Evolutionary conservation across 2,113 vertebrate genomes (phyloP).

Genomic region (Pelusios castaneus): DNA sequence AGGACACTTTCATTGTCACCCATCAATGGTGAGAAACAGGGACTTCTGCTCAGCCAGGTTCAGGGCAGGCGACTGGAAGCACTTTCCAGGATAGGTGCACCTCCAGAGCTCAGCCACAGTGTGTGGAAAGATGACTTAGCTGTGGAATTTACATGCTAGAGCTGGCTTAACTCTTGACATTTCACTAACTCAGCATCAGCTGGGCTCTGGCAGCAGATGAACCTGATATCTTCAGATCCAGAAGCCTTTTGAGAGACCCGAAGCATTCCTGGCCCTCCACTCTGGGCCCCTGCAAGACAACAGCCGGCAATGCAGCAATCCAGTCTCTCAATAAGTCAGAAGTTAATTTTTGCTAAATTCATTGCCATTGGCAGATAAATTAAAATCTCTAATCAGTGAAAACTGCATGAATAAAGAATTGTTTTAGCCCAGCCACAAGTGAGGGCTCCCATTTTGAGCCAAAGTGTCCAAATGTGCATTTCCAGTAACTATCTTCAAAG

Average conservation of each 20-base stretch:
- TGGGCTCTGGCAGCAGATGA: neutral
- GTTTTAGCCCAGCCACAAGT: neutral
- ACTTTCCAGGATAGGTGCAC: neutral
- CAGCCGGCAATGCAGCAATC: neutral
- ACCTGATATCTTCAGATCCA: accelerated
- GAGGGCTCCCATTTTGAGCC: neutral
- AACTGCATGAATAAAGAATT: neutral
- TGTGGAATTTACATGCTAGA: neutral
- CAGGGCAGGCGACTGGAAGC: accelerated
- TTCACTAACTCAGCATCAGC: accelerated
- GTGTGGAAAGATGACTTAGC: neutral
- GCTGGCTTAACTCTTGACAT: neutral
- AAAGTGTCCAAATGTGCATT: neutral
- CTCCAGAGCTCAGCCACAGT: neutral
- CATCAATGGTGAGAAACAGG: accelerated
- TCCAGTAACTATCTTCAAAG: neutral
- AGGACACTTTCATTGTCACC: neutral
- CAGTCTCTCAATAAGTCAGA: accelerated
- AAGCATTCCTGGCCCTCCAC: neutral
- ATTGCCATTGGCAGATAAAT: neutral
- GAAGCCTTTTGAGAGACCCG: neutral
- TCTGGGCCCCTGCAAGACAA: neutral
- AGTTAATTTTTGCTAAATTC: neutral
- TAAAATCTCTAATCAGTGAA: neutral
- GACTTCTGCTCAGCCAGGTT: neutral